Evolutionary conservation across 2,113 vertebrate species (phyloP).

Genomic region (Pseudolaguvia tuberculata): DNA sequence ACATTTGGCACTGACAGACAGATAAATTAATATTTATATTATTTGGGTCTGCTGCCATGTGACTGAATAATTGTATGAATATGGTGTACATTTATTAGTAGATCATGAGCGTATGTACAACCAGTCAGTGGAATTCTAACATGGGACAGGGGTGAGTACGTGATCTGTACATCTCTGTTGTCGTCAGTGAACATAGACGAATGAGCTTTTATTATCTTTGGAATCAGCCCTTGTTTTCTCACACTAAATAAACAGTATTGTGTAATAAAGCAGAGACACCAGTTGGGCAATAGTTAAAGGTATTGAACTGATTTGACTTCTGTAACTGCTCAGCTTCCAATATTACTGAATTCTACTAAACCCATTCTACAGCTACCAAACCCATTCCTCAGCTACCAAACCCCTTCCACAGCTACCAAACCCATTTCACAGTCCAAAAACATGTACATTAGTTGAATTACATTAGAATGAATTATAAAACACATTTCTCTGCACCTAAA

Average conservation of each 20-base stretch:
- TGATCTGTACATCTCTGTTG: not conserved
- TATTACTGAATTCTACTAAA: not conserved
- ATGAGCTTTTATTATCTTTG: slow-evolving; percentile 7
- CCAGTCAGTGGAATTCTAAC: not conserved
- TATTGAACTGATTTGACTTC: not conserved
- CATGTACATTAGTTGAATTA: no score
- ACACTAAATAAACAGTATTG: slow-evolving; percentile 26
- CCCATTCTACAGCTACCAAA: no score
- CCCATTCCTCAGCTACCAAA: no score
- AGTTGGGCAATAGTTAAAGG: slow-evolving; percentile 39
- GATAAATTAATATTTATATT: no score
- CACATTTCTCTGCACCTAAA: no score
- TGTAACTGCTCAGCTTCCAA: not conserved
- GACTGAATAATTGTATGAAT: not conserved
- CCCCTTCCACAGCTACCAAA: no score
- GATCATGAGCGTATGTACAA: no score
- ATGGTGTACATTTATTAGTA: not conserved
- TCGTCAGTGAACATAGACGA: slow-evolving; percentile 1
- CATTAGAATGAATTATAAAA: no score
- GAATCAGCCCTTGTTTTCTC: slow-evolving; percentile 19
- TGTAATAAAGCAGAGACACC: not conserved
- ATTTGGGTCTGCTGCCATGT: no score
- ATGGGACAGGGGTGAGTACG: not conserved
- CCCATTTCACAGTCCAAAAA: no score
- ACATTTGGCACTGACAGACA: no score